Percentiles rank a stretch among this genome's conserved stretches.
Evolutionary conservation across 2,113 vertebrate genomes (phyloP).

Genomic region (Leptobrachium leishanense): DNA sequence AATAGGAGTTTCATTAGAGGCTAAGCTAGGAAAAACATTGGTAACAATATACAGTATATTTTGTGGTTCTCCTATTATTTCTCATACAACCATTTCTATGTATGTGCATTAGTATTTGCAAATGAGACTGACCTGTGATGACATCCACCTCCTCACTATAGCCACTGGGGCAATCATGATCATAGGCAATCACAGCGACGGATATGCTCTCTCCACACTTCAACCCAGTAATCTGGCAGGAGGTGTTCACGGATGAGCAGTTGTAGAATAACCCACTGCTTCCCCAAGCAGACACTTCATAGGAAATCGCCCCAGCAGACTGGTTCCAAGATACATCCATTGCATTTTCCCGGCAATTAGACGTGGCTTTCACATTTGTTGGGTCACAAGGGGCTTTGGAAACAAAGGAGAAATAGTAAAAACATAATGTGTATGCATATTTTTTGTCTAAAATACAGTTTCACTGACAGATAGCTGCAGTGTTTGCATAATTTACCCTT

Average conservation of each 20-base stretch:
- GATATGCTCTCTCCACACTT: conserved; percentile 68
- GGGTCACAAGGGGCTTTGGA: conserved; percentile 71
- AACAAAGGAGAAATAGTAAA: not conserved
- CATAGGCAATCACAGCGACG: conserved; percentile 63
- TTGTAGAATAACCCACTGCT: conserved; percentile 62
- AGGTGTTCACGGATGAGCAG: conserved; percentile 67
- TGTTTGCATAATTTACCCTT: not conserved
- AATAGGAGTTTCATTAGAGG: too few species aligned
- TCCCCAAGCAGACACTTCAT: conserved; percentile 64
- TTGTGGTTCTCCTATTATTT: too few species aligned
- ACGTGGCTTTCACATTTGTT: conserved; percentile 56
- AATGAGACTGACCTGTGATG: conserved; percentile 61
- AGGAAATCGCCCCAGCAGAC: conserved; percentile 62
- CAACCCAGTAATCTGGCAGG: conserved; percentile 63
- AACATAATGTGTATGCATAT: too few species aligned
- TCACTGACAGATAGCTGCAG: not conserved
- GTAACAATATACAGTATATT: too few species aligned
- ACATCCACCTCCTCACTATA: conserved; percentile 56
- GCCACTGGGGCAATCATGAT: conserved; percentile 65
- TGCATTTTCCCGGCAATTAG: conserved; percentile 56
- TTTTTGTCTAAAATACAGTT: not conserved
- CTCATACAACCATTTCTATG: too few species aligned
- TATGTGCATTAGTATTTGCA: not conserved
- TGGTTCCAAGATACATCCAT: conserved; percentile 66
- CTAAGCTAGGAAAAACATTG: too few species aligned